These are phyloP conservation scores for Tanaodytes sp. DNA, from an alignment of 2,888 invertebrate genomes.

Conservation along the genomic window DNA sequence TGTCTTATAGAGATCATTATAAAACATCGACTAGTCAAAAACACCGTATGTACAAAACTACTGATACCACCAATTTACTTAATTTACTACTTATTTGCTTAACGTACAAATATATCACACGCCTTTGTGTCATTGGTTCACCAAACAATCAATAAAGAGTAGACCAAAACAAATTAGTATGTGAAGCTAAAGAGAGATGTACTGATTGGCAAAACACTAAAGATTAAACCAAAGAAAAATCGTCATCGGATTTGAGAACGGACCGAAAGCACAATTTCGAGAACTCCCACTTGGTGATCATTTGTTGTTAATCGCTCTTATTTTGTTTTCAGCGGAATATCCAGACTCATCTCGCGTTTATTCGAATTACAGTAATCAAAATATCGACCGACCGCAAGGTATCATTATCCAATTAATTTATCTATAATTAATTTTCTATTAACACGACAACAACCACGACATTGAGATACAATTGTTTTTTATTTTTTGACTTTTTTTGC, in stretches of 20 bases:
- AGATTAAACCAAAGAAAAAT: conserved; percentile 5
- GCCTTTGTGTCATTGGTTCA: conserved; percentile 45
- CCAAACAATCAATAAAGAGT: conserved; percentile 51
- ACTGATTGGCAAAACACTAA: conserved; percentile 3
- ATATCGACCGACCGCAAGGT: conserved; percentile 35
- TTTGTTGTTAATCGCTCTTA: conserved; percentile 3
- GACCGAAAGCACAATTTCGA: conserved; percentile 43
- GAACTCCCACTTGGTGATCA: conserved; percentile 18
- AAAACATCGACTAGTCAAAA: conserved; percentile 18
- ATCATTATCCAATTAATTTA: conserved; percentile 23
- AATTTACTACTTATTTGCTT: conserved; percentile 17
- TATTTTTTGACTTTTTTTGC: conserved; percentile 18
- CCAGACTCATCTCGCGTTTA: conserved; percentile 11
- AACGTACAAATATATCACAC: conserved; percentile 43
- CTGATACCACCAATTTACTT: conserved; percentile 28
- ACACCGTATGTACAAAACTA: conserved; percentile 21
- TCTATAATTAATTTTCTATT: conserved; percentile 30
- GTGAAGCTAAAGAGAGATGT: conserved; percentile 1
- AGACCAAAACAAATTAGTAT: conserved; percentile 16
- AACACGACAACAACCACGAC: conserved; percentile 61
- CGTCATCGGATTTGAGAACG: conserved; percentile 50
- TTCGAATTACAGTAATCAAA: conserved; percentile 32
- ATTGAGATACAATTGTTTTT: conserved; percentile 53
- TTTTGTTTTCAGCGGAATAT: conserved; percentile 5
- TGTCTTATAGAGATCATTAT: conserved; percentile 25